Conservation (phyloP, 2,797 vertebrate genomes). For the Silurus lanzhouensis region DNA sequence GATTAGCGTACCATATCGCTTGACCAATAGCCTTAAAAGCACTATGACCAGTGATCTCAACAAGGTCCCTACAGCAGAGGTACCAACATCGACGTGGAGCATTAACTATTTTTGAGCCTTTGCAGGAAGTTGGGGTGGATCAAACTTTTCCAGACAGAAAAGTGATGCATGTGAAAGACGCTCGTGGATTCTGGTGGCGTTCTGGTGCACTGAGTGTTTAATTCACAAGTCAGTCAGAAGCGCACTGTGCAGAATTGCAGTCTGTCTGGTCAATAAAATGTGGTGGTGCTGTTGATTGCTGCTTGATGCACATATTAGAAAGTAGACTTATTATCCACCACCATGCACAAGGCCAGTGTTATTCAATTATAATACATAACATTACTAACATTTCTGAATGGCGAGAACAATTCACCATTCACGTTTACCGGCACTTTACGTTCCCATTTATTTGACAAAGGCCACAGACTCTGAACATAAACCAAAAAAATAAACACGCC, state of each 20-base stretch:
- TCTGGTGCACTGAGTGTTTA: too few relatives aligned
- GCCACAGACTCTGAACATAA: background rate
- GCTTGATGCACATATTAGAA: too few relatives aligned
- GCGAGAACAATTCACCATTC: background rate
- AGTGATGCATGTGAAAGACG: background rate
- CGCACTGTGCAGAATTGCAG: too few relatives aligned
- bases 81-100: background rate
- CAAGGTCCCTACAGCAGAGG: slow-evolving; percentile 24
- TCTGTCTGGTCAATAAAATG: background rate
- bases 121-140: too few relatives aligned
- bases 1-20: slow-evolving; percentile 39
- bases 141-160: background rate
- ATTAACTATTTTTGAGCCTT: background rate
- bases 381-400: background rate
- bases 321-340: background rate
- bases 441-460: background rate
- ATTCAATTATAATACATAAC: background rate
- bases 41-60: slow-evolving; percentile 19
- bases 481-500: too few relatives aligned
- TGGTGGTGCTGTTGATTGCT: background rate
- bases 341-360: background rate
- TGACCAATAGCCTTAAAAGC: slow-evolving; percentile 49
- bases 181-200: background rate
- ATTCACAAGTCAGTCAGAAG: too few relatives aligned
- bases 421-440: background rate